Conservation (phyloP, 2,797 vertebrate species). For the Sylvilagus floridanus region DNA sequence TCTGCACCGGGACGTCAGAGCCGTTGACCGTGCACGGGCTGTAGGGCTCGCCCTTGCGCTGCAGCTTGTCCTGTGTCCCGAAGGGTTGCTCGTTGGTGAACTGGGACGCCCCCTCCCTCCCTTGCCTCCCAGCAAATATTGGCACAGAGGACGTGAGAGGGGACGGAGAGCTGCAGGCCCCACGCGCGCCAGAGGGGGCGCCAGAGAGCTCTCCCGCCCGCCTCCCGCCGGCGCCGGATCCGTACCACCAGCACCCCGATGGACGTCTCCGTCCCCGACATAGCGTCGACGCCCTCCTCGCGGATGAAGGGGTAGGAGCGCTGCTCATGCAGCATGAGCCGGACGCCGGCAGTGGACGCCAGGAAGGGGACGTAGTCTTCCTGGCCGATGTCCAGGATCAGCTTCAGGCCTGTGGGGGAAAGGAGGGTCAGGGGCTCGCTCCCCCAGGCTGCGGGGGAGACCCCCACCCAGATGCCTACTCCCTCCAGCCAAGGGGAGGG, state of each 20-base stretch:
- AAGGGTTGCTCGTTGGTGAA: background rate
- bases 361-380: constrained; percentile 90
- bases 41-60: constrained; percentile 88
- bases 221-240: no score
- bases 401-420: constrained; percentile 86
- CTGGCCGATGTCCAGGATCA: constrained; percentile 90
- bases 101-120: background rate
- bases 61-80: constrained; percentile 87
- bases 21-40: constrained; percentile 88
- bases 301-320: constrained; percentile 90
- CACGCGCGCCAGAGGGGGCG: background rate
- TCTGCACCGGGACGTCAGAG: constrained; percentile 86
- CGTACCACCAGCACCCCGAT: constrained; percentile 90
- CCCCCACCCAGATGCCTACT: background rate
- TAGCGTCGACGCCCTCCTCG: constrained; percentile 90
- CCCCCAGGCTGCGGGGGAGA: background rate
- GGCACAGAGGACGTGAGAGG: background rate
- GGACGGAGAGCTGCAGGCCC: background rate
- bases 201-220: background rate
- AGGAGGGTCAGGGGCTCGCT: rapidly evolving
- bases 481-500: background rate
- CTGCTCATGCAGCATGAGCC: constrained; percentile 90
- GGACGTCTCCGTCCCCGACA: constrained; percentile 90
- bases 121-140: background rate
- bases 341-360: constrained; percentile 86